phyloP scores from a whole-genome alignment of 2,113 vertebrate genomes.

The Todiramphus chloris region DNA sequence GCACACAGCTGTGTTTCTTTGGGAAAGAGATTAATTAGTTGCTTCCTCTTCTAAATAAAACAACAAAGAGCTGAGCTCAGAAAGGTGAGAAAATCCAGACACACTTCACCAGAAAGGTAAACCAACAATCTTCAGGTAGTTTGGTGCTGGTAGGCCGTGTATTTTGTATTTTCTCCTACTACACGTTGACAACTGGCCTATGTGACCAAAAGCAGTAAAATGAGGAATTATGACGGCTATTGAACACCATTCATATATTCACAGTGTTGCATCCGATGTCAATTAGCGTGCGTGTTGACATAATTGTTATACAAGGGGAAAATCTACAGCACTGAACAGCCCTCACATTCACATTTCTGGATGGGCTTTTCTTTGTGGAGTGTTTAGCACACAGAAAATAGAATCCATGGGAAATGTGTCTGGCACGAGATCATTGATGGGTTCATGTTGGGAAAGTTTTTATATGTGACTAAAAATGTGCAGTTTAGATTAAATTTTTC shows the following conservation, averaged over 20 bases:
- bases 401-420: background rate
- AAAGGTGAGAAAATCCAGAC: constrained; percentile 19
- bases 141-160: fast-evolving
- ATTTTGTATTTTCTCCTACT: background rate
- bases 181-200: background rate
- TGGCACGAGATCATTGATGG: background rate
- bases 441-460: background rate
- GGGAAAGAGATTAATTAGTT: constrained; percentile 14
- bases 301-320: constrained; percentile 70
- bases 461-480: background rate
- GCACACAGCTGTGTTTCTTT: background rate
- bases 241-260: constrained; percentile 44
- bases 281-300: constrained; percentile 54
- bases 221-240: constrained; percentile 54
- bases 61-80: background rate
- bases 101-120: background rate
- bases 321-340: constrained; percentile 64
- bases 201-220: constrained; percentile 18
- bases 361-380: constrained; percentile 58
- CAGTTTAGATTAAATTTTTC: background rate
- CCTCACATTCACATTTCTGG: constrained; percentile 35
- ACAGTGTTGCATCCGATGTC: background rate
- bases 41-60: constrained; percentile 18
- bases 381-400: constrained; percentile 25
- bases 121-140: background rate